A percentile compares a stretch with the other conserved stretches of the same genome.
Conservation (phyloP, 2,113 vertebrate genomes). For the Podilymbus podiceps region DNA sequence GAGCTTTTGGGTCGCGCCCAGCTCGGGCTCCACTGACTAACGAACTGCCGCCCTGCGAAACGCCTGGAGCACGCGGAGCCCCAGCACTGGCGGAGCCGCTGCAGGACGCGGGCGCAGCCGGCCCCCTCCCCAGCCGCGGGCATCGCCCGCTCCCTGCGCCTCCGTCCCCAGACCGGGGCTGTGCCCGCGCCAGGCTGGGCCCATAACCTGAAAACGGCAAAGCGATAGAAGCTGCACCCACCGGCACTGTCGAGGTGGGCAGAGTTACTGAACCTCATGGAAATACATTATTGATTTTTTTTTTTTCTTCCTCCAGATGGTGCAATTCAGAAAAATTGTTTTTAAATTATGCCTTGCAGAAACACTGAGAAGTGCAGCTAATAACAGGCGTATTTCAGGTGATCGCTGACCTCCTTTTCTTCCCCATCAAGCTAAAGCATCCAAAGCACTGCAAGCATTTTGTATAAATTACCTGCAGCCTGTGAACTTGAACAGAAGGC, state of each 20-base stretch:
- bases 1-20: rapidly evolving
- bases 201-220: neutral
- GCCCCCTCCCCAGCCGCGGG: neutral
- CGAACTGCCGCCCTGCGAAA: neutral
- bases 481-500: neutral
- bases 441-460: neutral
- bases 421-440: neutral
- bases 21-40: neutral
- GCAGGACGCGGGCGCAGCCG: neutral
- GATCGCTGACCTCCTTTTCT: conserved; percentile 44
- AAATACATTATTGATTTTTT: conserved; percentile 49
- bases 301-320: conserved; percentile 45
- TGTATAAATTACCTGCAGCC: conserved; percentile 4
- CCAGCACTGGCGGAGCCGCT: neutral
- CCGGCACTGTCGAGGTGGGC: neutral
- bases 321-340: conserved; percentile 58
- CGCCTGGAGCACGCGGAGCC: neutral
- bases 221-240: neutral
- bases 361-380: conserved; percentile 31
- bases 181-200: no score
- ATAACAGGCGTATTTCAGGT: conserved; percentile 40
- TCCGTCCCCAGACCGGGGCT: no score
- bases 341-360: conserved; percentile 59
- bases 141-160: neutral
- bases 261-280: neutral